A percentile compares a stretch with the other conserved stretches of the same genome.
These are phyloP conservation scores for Myrmecobius fasciatus DNA, from an alignment of 2,113 vertebrate species.

Conservation along the genomic window DNA sequence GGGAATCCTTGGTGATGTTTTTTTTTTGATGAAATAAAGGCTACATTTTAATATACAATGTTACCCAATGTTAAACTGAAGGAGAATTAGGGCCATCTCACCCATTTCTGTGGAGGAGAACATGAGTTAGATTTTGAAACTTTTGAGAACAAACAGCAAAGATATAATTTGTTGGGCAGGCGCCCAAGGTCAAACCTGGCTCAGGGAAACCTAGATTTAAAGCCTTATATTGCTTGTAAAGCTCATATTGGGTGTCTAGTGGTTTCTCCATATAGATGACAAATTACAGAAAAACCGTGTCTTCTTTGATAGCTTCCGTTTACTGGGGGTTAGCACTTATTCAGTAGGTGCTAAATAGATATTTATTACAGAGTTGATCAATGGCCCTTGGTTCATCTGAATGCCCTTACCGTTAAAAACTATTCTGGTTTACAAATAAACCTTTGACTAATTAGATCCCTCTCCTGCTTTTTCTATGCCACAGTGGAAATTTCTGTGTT, in stretches of 20 bases:
- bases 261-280: not conserved
- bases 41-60: not conserved
- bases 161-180: not conserved
- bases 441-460: not conserved
- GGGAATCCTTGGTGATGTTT: not conserved
- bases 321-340: not conserved
- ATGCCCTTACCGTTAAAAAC: not conserved
- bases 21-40: not conserved
- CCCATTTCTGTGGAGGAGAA: not conserved
- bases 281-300: not conserved
- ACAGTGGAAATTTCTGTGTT: not conserved
- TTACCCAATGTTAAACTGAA: not conserved
- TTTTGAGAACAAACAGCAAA: not conserved
- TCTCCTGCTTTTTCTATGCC: not conserved
- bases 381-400: not conserved
- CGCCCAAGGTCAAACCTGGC: not conserved
- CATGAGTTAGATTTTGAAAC: not conserved
- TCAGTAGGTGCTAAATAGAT: not conserved
- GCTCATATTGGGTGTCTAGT: not conserved
- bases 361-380: not conserved
- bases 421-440: not conserved
- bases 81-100: not conserved
- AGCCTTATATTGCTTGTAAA: not conserved
- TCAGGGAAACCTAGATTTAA: not conserved
- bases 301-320: not conserved